Percentiles rank a stretch among this genome's conserved stretches.
Conservation (phyloP, 2,113 vertebrate species). For the Bolborhynchus lineola region DNA sequence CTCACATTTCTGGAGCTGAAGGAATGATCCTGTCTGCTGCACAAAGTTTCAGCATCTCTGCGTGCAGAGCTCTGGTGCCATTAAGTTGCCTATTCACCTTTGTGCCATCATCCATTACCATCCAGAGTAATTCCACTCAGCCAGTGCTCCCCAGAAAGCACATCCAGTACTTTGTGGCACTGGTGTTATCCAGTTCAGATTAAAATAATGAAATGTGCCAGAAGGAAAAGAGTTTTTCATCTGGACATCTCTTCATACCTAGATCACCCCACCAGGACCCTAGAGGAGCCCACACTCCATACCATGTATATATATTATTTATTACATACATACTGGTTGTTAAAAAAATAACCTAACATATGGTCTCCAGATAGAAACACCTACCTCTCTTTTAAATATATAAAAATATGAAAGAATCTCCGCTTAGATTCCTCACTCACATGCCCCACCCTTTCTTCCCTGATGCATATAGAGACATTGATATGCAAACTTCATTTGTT, state of each 20-base stretch:
- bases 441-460: not conserved
- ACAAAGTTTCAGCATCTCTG: rapidly evolving
- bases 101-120: not conserved
- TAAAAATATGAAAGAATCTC: not conserved
- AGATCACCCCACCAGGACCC: not conserved
- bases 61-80: not conserved
- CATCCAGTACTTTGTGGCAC: not conserved
- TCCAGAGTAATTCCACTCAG: not conserved
- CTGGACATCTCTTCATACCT: not conserved
- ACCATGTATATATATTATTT: not conserved
- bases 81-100: not conserved
- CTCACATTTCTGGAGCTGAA: not conserved
- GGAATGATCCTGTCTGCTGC: not conserved
- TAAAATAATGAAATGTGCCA: not conserved
- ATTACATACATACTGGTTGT: not conserved
- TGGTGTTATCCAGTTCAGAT: not conserved
- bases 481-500: conserved; percentile 14
- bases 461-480: not conserved
- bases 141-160: not conserved
- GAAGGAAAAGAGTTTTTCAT: not conserved
- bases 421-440: not conserved
- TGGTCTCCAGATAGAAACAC: conserved; percentile 51
- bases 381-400: not conserved
- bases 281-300: not conserved
- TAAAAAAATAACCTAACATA: not conserved